A percentile compares a stretch with the other conserved stretches of the same genome.
phyloP scores from a whole-genome alignment of 1,140 invertebrate genomes.

The Brachystomella parvula region DNA sequence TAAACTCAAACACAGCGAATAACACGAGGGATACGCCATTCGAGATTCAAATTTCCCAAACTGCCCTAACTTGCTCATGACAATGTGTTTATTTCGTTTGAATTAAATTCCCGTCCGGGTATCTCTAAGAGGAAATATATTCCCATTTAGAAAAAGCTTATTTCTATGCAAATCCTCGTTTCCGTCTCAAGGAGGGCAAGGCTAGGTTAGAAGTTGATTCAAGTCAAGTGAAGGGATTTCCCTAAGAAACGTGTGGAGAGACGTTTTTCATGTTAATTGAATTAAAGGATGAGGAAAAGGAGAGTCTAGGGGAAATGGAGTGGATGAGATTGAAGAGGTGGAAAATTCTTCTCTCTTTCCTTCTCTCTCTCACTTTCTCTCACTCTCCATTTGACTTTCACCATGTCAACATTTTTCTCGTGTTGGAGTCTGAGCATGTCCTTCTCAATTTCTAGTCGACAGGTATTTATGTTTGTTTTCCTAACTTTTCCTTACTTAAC shows the following conservation, averaged over 20 bases:
- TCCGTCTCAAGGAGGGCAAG: too few relatives aligned
- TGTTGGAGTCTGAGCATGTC: background rate
- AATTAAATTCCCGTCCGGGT: too few relatives aligned
- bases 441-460: background rate
- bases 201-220: too few relatives aligned
- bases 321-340: background rate
- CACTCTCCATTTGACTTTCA: slow-evolving; percentile 6
- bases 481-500: slow-evolving; percentile 2
- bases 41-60: too few relatives aligned
- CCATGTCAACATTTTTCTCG: background rate
- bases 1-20: too few relatives aligned
- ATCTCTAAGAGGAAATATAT: too few relatives aligned
- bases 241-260: too few relatives aligned
- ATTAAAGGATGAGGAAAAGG: slow-evolving; percentile 1
- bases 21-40: too few relatives aligned
- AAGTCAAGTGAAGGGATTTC: too few relatives aligned
- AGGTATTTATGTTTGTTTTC: slow-evolving; percentile 4
- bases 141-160: too few relatives aligned
- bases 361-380: slow-evolving; percentile 3
- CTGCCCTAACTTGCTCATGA: too few relatives aligned
- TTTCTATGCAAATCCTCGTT: slow-evolving; percentile 11
- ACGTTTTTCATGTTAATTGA: slow-evolving; percentile 4
- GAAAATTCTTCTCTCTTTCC: background rate
- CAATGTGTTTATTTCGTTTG: too few relatives aligned
- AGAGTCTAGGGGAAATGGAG: slow-evolving; percentile 2